Percentiles rank a stretch among this genome's conserved stretches.
These are phyloP conservation scores for Hyppa rectilinea DNA, from an alignment of 2,888 invertebrate species.

Conservation along the genomic window DNA sequence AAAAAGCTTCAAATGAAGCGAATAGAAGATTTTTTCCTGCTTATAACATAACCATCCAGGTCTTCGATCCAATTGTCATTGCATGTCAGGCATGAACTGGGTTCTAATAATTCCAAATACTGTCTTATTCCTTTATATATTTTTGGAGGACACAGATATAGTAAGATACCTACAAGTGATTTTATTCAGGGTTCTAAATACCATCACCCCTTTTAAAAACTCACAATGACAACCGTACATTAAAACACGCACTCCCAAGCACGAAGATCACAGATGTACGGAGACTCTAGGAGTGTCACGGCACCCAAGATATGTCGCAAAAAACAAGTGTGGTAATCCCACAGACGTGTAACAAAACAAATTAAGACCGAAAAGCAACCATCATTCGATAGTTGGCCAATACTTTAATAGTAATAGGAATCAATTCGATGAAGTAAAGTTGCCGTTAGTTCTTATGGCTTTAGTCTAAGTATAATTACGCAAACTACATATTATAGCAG, in stretches of 20 bases:
- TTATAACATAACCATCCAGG: background rate
- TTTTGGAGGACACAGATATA: background rate
- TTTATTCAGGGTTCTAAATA: background rate
- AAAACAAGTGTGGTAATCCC: background rate
- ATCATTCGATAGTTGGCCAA: background rate
- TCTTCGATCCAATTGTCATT: background rate
- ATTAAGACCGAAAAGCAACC: background rate
- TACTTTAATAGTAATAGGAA: background rate
- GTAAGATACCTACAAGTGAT: background rate
- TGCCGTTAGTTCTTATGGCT: background rate
- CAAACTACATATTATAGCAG: too few relatives aligned
- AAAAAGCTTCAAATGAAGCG: background rate
- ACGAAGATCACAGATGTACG: constrained; percentile 4
- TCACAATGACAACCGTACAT: background rate
- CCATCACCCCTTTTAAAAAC: background rate
- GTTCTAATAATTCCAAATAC: background rate
- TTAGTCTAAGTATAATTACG: background rate
- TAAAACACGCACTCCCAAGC: background rate
- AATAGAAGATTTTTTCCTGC: too few relatives aligned
- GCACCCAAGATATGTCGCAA: too few relatives aligned
- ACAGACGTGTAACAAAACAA: background rate
- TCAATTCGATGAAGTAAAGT: background rate
- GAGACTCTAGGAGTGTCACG: background rate
- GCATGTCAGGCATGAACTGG: background rate
- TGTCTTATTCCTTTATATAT: background rate